These are phyloP conservation scores for Pelmatolapia mariae DNA, from an alignment of 2,113 vertebrate species.

Conservation along the genomic window DNA sequence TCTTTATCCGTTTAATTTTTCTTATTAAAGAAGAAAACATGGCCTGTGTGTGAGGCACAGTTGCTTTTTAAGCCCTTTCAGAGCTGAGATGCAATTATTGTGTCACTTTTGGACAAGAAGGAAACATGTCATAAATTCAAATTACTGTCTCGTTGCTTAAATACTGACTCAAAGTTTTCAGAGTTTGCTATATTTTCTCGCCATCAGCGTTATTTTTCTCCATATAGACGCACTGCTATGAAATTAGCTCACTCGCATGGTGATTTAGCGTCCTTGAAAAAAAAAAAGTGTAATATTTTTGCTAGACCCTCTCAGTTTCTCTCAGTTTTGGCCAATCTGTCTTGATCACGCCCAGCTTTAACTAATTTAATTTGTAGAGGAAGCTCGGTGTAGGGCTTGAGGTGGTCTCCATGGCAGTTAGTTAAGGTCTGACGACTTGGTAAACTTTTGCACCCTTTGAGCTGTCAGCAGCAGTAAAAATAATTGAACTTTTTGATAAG, in stretches of 20 bases:
- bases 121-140: not conserved
- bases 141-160: not conserved
- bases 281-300: not conserved
- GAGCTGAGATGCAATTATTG: not conserved
- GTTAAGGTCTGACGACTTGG: conserved; percentile 73
- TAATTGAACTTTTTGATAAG: conserved; percentile 92
- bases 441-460: conserved; percentile 87
- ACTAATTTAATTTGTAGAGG: not conserved
- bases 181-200: not conserved
- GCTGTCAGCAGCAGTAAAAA: conserved; percentile 83
- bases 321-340: not conserved
- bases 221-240: not conserved
- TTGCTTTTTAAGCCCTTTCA: not conserved
- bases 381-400: not conserved
- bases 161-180: not conserved
- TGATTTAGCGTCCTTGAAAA: not conserved
- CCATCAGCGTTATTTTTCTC: not conserved
- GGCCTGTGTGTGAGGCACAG: not conserved
- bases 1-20: not conserved
- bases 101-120: not conserved
- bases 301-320: not conserved
- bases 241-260: not conserved
- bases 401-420: conserved; percentile 17
- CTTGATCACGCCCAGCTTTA: not conserved
- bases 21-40: not conserved